phyloP scores from a whole-genome alignment of 2,797 vertebrate genomes.

The Erithacus rubecula region DNA sequence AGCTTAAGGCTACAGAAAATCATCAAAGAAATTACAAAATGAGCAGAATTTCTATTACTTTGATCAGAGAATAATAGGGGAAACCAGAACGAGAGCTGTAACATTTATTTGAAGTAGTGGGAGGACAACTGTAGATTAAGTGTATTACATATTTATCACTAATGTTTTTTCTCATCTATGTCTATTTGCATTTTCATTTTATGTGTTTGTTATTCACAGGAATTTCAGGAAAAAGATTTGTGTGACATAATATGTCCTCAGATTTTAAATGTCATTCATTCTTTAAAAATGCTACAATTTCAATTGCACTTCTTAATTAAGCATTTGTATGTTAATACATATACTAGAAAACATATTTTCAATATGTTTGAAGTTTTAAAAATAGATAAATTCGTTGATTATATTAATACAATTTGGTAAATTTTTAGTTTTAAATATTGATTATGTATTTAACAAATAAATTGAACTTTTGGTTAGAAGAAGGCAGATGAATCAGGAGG shows the following conservation, averaged over 20 bases:
- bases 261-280: not conserved
- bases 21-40: constrained; percentile 63
- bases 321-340: not conserved
- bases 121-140: not conserved
- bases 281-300: not conserved
- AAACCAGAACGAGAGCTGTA: constrained; percentile 25
- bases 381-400: not conserved
- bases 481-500: not conserved
- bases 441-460: not conserved
- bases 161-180: not conserved
- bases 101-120: constrained; percentile 2
- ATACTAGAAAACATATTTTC: not conserved
- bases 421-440: not conserved
- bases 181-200: not conserved
- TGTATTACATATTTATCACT: constrained; percentile 7
- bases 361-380: not conserved
- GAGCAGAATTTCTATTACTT: constrained; percentile 58
- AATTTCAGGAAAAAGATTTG: not conserved
- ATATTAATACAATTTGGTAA: not conserved
- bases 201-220: not conserved
- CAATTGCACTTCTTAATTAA: not conserved
- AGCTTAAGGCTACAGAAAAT: constrained; percentile 57
- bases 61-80: constrained; percentile 46
- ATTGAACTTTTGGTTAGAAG: not conserved
- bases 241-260: not conserved